Evolutionary conservation across 2,888 invertebrate species (phyloP).

Genomic region (Monopis laevigella): DNA sequence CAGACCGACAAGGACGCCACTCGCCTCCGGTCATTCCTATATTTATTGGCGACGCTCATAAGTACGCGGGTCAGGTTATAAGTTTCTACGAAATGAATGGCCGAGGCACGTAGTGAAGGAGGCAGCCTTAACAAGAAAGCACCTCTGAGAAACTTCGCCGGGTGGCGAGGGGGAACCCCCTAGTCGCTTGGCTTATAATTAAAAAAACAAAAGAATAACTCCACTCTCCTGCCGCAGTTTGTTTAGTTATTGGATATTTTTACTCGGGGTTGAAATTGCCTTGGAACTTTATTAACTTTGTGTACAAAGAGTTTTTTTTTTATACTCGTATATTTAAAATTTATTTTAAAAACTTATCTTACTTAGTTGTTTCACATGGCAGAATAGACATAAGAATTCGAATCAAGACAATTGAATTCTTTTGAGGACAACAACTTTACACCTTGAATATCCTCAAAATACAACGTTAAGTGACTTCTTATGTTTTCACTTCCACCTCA

Average conservation of each 20-base stretch:
- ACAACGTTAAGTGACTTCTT: too few relatives aligned
- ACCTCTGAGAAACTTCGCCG: constrained; percentile 53
- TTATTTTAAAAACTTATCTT: too few relatives aligned
- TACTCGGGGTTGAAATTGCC: background rate
- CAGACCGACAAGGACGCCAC: constrained; percentile 40
- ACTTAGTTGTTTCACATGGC: too few relatives aligned
- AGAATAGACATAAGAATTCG: too few relatives aligned
- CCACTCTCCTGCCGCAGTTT: constrained; percentile 46
- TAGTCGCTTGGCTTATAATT: constrained; percentile 54
- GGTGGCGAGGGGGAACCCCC: constrained; percentile 26
- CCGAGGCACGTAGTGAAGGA: constrained; percentile 53
- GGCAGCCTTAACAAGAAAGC: constrained; percentile 61
- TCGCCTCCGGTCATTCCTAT: constrained; percentile 63
- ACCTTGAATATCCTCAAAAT: too few relatives aligned
- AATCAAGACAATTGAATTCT: too few relatives aligned
- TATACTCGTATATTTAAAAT: too few relatives aligned
- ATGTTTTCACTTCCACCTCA: too few relatives aligned
- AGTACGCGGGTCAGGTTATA: constrained; percentile 68
- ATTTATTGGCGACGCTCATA: constrained; percentile 68
- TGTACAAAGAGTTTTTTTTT: too few relatives aligned
- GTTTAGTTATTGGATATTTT: constrained; percentile 26
- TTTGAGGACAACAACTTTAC: too few relatives aligned
- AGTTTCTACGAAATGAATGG: constrained; percentile 65
- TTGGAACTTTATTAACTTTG: too few relatives aligned
- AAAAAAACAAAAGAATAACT: constrained; percentile 68